Evolutionary conservation across 2,888 invertebrate genomes (phyloP).

Genomic region (Hypsopygia costalis): DNA sequence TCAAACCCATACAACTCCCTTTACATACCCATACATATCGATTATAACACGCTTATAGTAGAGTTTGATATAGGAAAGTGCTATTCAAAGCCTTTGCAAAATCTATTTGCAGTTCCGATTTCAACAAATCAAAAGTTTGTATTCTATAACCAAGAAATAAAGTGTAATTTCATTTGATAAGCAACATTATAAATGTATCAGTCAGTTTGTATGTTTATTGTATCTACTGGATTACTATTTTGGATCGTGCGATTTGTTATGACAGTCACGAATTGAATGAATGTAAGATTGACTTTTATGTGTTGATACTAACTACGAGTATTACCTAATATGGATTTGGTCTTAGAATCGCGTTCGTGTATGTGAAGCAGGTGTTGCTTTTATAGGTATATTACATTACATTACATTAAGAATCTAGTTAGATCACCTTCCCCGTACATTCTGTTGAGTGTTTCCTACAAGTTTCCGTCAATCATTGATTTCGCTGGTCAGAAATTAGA

Average conservation of each 20-base stretch:
- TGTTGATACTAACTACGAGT: no score
- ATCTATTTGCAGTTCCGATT: not conserved
- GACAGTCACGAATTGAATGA: slow-evolving; percentile 27
- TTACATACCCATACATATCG: slow-evolving; percentile 35
- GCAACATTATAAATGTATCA: slow-evolving; percentile 3
- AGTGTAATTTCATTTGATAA: slow-evolving; percentile 16
- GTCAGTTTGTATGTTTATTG: not conserved
- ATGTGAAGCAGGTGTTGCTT: no score
- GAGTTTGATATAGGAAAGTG: slow-evolving; percentile 34
- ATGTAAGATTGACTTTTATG: slow-evolving; percentile 34
- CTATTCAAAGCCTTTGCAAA: slow-evolving; percentile 7
- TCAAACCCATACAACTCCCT: slow-evolving; percentile 43
- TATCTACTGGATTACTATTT: not conserved
- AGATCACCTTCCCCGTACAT: no score
- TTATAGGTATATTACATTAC: no score
- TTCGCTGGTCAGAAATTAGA: no score
- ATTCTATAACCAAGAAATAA: slow-evolving; percentile 15
- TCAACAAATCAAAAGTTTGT: not conserved
- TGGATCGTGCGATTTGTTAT: slow-evolving; percentile 22
- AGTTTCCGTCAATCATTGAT: no score
- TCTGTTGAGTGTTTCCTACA: no score
- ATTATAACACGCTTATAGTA: slow-evolving; percentile 32
- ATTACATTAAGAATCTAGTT: no score
- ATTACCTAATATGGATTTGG: slow-evolving; percentile 45
- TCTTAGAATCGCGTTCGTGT: not conserved